Evolutionary conservation across 2,113 vertebrate species (phyloP), one percentile per base, ranked within the genome.

Genomic region (Eidolon helvum): DNA sequence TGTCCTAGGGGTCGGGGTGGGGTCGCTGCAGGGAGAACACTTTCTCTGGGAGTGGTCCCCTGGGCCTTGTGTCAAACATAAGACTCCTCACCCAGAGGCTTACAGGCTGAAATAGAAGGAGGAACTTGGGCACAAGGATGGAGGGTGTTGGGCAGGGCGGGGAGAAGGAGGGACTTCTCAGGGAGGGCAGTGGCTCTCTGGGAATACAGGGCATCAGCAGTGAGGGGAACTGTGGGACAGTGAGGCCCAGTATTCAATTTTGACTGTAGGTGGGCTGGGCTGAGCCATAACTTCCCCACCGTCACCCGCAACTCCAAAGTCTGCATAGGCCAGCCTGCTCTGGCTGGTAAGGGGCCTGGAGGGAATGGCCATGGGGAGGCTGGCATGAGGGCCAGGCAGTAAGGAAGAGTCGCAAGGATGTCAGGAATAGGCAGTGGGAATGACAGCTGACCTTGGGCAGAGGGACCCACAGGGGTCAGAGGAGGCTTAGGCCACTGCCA

Each of bases 21-120:
- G 7, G 1, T 7, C 33, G 83, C 59, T 26, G 4, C 30, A 22
- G 1, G 10, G 11, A 12, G 12, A 18, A 8, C 0, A 5, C 22
- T 71, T 45, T 57, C 33, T 55, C 33, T 74, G 19, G 26, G 26
- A 28, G 18, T 3, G 2, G 7, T 28, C 16, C 26, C 63, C 15
- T 7, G 15, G 65, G 11, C 7, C 1, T n/a, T 12, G 1, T 6
- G n/a, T 59, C 66, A 74, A 55, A 55, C 50, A 26, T 12, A 10
- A 55, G 19, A 66, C 48, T 38, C 9, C 48, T 18, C 10, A 35
- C 65, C n/a, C 53, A 35, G 40, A 5, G 2, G 33, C 40, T 43
- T n/a, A 6, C 3, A 40, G 0, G 61, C 28, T 3, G 14, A 35
- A 43, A 40, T 19, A n/a, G 50, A 16, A 35, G 40, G 38, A 43